Base-by-base conservation (phyloP, 2,888 invertebrate species). In the Chrysolina oricalcia region DNA sequence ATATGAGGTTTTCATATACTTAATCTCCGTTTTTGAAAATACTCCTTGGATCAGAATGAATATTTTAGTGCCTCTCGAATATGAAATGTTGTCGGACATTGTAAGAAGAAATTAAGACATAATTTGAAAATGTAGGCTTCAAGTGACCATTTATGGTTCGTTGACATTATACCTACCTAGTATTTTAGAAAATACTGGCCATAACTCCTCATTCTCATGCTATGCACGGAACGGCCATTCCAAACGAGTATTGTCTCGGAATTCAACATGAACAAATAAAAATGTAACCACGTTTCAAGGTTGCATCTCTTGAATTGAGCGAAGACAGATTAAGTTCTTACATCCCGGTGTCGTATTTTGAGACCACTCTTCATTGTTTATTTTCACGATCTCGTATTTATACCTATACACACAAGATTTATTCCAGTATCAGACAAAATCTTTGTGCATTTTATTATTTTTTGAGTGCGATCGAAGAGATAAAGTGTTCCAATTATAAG, bases 401-500 rank as follows among this genome's bases (percentile, higher is more conserved):
- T 46, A 15, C 8, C 2, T 8, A 2, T 9, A 27, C 59, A n/a
- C 9, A 59, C 59, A 13, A 59, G 35, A 6, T 35, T 59, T 59
- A 35, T 59, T 59, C 23, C 59, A 23, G 17, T 27, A 27, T 59
- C 35, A 27, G n/a, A 27, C 27, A 35, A 59, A 59, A 59, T 59
- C 59, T 59, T 23, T 27, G 17, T 59, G 59, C 59, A 27, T 59
- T 59, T 59, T 27, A 59, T n/a, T 59, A 59, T 59, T 59, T 21
- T n/a, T 15, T 13, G 27, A n/a, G 35, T n/a, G 59, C 59, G 27
- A 59, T 59, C 17, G 8, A 9, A 27, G 17, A 27, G 27, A 59
- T 59, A 59, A 48, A 59, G 59, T 59, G 59, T 59, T 59, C 59
- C 27, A 59, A 59, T n/a, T 59, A 21, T 59, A 59, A 59, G 35